Percentiles rank a stretch among this genome's conserved stretches.
Evolutionary conservation across 2,797 vertebrate genomes (phyloP).

Genomic region (Bucorvus abyssinicus): DNA sequence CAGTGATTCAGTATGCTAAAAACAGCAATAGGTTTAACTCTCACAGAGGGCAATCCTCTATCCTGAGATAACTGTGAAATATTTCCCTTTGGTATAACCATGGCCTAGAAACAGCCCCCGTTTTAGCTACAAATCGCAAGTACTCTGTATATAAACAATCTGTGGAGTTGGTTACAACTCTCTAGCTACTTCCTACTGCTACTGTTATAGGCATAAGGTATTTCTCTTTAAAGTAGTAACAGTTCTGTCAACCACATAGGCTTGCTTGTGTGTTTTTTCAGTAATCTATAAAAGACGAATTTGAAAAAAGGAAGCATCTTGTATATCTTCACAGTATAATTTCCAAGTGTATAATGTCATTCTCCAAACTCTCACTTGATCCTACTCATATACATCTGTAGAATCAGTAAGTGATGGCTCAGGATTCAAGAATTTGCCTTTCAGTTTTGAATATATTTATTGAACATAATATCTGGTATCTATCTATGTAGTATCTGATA

Average conservation of each 20-base stretch:
- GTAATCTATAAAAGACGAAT: not conserved
- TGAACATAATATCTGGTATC: not conserved
- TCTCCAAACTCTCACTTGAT: not conserved
- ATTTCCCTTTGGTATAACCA: not conserved
- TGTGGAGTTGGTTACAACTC: not conserved
- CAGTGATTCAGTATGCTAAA: not conserved
- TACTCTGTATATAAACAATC: not conserved
- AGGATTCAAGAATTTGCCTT: not conserved
- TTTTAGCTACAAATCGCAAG: not conserved
- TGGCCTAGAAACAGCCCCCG: not conserved
- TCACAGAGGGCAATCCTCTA: not conserved
- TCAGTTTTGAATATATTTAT: not conserved
- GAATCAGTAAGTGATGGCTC: not conserved
- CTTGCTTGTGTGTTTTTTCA: not conserved
- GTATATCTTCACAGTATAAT: not conserved
- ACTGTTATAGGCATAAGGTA: rapidly evolving
- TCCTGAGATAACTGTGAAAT: not conserved
- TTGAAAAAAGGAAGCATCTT: not conserved
- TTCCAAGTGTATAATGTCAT: not conserved
- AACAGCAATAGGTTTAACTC: not conserved
- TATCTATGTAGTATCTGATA: not conserved
- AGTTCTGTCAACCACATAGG: not conserved
- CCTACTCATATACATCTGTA: too few species aligned
- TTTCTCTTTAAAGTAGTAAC: not conserved
- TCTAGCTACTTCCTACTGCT: not conserved